Evolutionary conservation across 2,113 vertebrate genomes (phyloP), one percentile per base, ranked within the genome.

Genomic region (Nothocercus nigrocapillus): DNA sequence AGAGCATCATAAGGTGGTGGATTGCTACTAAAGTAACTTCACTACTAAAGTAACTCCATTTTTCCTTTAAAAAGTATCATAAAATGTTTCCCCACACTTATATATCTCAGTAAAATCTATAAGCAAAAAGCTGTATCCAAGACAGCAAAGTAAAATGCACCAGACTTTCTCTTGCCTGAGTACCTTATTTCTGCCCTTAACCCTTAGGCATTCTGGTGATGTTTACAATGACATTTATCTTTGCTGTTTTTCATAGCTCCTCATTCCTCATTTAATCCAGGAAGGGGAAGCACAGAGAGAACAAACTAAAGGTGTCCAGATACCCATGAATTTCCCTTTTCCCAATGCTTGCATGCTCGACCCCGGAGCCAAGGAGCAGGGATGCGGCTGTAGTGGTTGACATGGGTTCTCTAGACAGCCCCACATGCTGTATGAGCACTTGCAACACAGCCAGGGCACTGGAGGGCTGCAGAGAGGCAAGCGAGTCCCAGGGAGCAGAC

Each of bases 401-500:
- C 1, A 0, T 47, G 78, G 77, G 54, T 30, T 58, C 54, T 58
- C n/a, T 82, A 70, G 86, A 32, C 67, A 59, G 45, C 51, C 44
- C 34, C 15, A 8, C 21, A 38, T 6, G 14, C 0, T 67, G 42
- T 36, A 62, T 68, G 51, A 64, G 28, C 1, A 0, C 30, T 79
- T 44, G 5, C 85, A 36, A 7, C 6, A 18, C 47, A 66, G 36
- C 56, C 36, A 0, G 73, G 5, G 30, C 4, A 16, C 67, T 0
- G 9, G 14, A 38, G 22, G 3, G 74, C 61, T 91, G 62, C 2
- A 6, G 74, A 40, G 91, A 82, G 27, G 51, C 8, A n/a, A 95
- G 75, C 0, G 16, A 19, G 68, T 93, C 87, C 88, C 72, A 45
- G 15, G 68, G 82, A 93, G 75, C 82, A 56, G 93, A 56, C 94